A percentile compares a stretch with the other conserved stretches of the same genome.
Conservation (phyloP, 2,113 vertebrate species). For the Rhizomys pruinosus region DNA sequence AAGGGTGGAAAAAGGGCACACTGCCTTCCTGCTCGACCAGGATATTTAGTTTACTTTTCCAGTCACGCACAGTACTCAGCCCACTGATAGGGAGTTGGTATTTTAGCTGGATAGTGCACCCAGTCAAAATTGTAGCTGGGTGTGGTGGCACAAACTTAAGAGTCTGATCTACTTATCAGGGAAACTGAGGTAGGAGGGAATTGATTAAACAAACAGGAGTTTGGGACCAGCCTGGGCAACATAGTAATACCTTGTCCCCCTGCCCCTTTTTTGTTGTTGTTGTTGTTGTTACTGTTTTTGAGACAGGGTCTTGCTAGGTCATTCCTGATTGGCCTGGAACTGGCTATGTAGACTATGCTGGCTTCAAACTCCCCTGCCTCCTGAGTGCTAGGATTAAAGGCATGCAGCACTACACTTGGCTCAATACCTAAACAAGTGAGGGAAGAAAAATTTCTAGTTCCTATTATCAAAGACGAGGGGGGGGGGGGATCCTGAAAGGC, state of each 20-base stretch:
- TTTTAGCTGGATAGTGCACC: too few species aligned
- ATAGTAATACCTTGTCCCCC: too few species aligned
- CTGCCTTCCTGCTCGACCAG: background rate
- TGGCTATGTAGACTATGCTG: background rate
- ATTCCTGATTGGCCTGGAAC: background rate
- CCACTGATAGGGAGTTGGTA: background rate
- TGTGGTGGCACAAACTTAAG: too few species aligned
- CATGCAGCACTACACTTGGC: too few species aligned
- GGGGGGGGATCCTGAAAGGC: background rate
- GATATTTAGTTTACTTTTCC: background rate
- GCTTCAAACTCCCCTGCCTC: background rate
- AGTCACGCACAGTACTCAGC: background rate
- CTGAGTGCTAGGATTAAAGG: background rate
- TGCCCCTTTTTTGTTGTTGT: background rate
- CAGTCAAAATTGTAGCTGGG: too few species aligned
- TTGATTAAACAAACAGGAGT: too few species aligned
- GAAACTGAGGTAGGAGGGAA: too few species aligned
- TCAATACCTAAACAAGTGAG: background rate
- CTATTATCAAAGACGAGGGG: background rate
- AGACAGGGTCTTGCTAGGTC: background rate
- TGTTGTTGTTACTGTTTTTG: too few species aligned
- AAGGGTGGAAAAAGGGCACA: background rate
- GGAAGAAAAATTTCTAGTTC: background rate
- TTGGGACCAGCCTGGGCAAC: too few species aligned
- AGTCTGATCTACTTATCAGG: too few species aligned